Conservation (phyloP, 2,113 vertebrate species). For the Trichomycterus rosablanca region DNA sequence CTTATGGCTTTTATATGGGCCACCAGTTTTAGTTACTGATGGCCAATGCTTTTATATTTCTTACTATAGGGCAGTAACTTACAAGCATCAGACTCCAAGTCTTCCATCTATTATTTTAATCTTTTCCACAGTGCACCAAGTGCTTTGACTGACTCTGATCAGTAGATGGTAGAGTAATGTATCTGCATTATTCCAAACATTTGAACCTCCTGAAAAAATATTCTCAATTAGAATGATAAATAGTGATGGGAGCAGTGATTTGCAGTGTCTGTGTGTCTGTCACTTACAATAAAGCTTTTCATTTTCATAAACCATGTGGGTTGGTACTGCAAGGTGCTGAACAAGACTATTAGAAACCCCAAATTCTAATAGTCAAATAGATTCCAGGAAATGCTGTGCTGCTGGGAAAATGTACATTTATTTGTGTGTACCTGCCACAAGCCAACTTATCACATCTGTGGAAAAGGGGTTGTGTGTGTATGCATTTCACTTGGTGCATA, state of each 20-base stretch:
- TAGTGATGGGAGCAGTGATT: constrained; percentile 18
- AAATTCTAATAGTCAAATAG: constrained; percentile 37
- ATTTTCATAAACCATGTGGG: too few relatives aligned
- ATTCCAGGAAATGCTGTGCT: constrained; percentile 23
- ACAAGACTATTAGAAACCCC: constrained; percentile 30
- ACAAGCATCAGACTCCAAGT: neutral
- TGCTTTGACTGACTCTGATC: constrained; percentile 18
- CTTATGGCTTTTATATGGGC: too few relatives aligned
- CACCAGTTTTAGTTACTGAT: neutral
- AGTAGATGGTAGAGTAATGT: constrained; percentile 1
- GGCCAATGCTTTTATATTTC: too few relatives aligned
- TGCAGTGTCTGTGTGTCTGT: neutral
- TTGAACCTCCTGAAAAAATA: constrained; percentile 4
- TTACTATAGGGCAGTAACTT: neutral
- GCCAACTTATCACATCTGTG: neutral
- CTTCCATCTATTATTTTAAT: neutral
- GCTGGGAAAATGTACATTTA: neutral
- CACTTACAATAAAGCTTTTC: too few relatives aligned
- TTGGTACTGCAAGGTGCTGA: constrained; percentile 46
- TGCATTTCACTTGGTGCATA: constrained; percentile 10
- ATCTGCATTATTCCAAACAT: constrained; percentile 1
- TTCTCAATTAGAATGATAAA: constrained; percentile 26
- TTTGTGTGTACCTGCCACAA: constrained; percentile 2
- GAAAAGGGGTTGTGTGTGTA: neutral
- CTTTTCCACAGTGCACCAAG: neutral